These are phyloP conservation scores for Lycodopsis pacificus DNA, from an alignment of 2,797 vertebrate genomes.

Conservation along the genomic window DNA sequence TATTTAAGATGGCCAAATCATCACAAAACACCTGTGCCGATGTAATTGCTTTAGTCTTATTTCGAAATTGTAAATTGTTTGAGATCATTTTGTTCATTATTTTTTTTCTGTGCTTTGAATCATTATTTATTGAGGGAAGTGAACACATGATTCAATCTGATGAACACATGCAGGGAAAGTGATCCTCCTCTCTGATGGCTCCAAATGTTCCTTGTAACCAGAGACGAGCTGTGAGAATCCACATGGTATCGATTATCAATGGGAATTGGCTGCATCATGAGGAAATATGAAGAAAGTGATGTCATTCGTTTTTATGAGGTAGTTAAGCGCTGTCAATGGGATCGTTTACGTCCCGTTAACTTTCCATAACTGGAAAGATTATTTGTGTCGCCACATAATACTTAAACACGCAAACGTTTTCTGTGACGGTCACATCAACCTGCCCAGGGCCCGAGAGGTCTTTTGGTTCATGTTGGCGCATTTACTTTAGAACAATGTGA, in stretches of 20 bases:
- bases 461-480: not conserved
- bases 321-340: not conserved
- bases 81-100: not conserved
- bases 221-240: slow-evolving; percentile 5
- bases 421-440: not conserved
- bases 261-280: not conserved
- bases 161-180: slow-evolving; percentile 14
- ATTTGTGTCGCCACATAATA: slow-evolving; percentile 9
- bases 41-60: not conserved
- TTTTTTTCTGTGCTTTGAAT: not conserved
- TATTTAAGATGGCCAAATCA: not conserved
- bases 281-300: slow-evolving; percentile 26
- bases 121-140: not conserved
- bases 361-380: not conserved
- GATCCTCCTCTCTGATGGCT: slow-evolving; percentile 24
- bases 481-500: not conserved
- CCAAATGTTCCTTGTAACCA: slow-evolving; percentile 32
- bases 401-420: slow-evolving; percentile 1
- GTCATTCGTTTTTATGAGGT: slow-evolving; percentile 15
- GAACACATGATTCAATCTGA: slow-evolving; percentile 6
- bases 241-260: slow-evolving; percentile 43
- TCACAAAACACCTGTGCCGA: not conserved
- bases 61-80: not conserved
- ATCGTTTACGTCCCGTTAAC: slow-evolving; percentile 1
- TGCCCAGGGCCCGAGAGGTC: not conserved